These are phyloP conservation scores for Cyphomyrmex costatus DNA, from an alignment of 1,140 invertebrate genomes.

Conservation along the genomic window DNA sequence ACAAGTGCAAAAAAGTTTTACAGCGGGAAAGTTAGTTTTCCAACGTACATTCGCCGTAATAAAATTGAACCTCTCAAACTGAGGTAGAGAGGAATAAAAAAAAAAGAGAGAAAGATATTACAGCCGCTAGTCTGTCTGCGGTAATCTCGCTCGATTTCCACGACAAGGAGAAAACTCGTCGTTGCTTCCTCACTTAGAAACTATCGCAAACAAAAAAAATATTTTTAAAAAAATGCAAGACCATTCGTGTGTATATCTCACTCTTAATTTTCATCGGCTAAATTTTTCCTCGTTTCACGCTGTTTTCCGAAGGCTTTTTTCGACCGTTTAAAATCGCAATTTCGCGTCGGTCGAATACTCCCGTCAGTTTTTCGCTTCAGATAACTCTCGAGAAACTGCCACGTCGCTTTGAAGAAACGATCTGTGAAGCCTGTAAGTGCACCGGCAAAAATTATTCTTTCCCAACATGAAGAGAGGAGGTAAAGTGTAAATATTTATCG, in stretches of 20 bases:
- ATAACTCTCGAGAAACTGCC: constrained; percentile 6
- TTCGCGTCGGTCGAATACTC: not conserved
- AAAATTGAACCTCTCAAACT: constrained; percentile 53
- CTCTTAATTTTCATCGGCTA: constrained; percentile 3
- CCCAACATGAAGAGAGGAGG: not conserved
- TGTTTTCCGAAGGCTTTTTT: not conserved
- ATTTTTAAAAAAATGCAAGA: not conserved
- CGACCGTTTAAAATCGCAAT: constrained; percentile 42
- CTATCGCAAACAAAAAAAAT: constrained; percentile 14
- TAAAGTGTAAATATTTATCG: constrained; percentile 43
- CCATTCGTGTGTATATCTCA: not conserved
- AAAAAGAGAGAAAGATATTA: constrained; percentile 32
- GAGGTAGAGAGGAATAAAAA: constrained; percentile 8
- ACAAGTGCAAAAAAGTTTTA: constrained; percentile 44
- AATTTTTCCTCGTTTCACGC: constrained; percentile 24
- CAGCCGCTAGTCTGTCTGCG: constrained; percentile 13
- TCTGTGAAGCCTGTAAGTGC: not conserved
- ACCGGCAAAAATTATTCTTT: constrained; percentile 41
- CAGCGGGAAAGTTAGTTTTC: constrained; percentile 48
- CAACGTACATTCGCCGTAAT: constrained; percentile 55
- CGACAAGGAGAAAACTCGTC: not conserved
- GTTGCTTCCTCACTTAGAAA: constrained; percentile 20
- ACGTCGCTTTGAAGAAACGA: constrained; percentile 12
- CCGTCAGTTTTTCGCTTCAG: constrained; percentile 29
- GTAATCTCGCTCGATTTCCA: constrained; percentile 48